phyloP scores from a whole-genome alignment of 2,888 invertebrate species.

The Synergus japonicus region DNA sequence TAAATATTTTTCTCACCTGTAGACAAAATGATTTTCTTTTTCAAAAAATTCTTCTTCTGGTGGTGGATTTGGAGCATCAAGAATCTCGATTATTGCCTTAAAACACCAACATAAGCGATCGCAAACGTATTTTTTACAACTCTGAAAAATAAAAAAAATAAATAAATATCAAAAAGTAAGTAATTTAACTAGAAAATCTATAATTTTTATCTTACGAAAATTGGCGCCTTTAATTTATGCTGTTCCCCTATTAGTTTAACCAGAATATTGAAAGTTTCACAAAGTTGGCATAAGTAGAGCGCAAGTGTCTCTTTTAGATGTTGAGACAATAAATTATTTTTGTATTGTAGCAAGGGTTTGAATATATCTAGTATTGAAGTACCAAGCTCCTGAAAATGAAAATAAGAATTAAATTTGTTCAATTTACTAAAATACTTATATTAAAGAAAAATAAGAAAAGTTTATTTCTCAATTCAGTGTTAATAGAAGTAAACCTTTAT shows the following conservation, averaged over 20 bases:
- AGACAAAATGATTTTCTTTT: conserved; percentile 72
- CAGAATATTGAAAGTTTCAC: conserved; percentile 67
- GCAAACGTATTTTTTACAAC: conserved; percentile 72
- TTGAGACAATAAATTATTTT: conserved; percentile 66
- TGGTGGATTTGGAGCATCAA: conserved; percentile 67
- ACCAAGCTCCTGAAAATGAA: conserved; percentile 68
- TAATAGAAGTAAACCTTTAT: conserved; percentile 65
- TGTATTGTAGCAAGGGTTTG: conserved; percentile 65
- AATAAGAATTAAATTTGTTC: conserved; percentile 22
- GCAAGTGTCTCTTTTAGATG: conserved; percentile 66
- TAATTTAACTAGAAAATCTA: conserved; percentile 29
- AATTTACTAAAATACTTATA: conserved; percentile 10
- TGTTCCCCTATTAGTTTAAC: conserved; percentile 71
- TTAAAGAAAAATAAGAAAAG: not conserved
- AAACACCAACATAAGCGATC: conserved; percentile 72
- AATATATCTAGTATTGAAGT: conserved; percentile 69
- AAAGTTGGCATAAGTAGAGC: conserved; percentile 70
- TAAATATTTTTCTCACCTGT: conserved; percentile 60
- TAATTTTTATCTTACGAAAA: conserved; percentile 65
- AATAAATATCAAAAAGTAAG: not conserved
- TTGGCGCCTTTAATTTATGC: conserved; percentile 68
- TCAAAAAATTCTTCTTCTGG: conserved; percentile 66
- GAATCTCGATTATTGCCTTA: conserved; percentile 66
- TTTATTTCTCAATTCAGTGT: conserved; percentile 5
- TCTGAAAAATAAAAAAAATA: conserved; percentile 59